phyloP scores from a whole-genome alignment of 2,888 invertebrate genomes.

The Erebia epiphron region DNA sequence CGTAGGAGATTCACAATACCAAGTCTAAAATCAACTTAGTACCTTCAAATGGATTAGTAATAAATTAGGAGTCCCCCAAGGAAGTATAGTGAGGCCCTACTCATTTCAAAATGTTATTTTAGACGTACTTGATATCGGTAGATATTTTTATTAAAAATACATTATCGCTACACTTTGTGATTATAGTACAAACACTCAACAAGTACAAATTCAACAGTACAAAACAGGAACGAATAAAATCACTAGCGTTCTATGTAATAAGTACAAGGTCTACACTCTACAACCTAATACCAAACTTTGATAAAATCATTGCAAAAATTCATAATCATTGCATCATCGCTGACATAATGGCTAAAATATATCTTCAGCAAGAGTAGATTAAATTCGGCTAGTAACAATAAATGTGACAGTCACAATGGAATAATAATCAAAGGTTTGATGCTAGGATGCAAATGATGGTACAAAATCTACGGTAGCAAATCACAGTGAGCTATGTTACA shows the following conservation, averaged over 20 bases:
- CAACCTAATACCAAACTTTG: not conserved
- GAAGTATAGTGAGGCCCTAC: conserved; percentile 1
- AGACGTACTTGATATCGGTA: not conserved
- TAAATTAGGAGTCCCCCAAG: conserved; percentile 2
- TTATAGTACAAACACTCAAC: conserved; percentile 20
- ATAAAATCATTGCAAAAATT: not conserved
- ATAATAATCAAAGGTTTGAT: not conserved
- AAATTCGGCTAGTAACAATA: not conserved
- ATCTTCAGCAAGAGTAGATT: not conserved
- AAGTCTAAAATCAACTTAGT: not conserved
- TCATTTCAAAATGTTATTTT: not conserved
- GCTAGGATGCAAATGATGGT: conserved; percentile 11
- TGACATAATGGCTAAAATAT: not conserved
- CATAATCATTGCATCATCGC: not conserved
- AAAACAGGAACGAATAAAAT: conserved; percentile 28
- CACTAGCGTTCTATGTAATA: conserved; percentile 34
- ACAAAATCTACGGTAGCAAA: conserved; percentile 19
- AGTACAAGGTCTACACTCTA: conserved; percentile 23
- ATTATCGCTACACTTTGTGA: not conserved
- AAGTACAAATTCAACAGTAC: conserved; percentile 25
- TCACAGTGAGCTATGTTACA: conserved; percentile 27
- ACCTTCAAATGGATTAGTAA: not conserved
- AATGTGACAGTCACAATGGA: not conserved
- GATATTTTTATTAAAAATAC: conserved; percentile 1
- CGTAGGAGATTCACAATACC: conserved; percentile 13